phyloP scores from a whole-genome alignment of 2,113 vertebrate species.

The Bujurquina vittata region DNA sequence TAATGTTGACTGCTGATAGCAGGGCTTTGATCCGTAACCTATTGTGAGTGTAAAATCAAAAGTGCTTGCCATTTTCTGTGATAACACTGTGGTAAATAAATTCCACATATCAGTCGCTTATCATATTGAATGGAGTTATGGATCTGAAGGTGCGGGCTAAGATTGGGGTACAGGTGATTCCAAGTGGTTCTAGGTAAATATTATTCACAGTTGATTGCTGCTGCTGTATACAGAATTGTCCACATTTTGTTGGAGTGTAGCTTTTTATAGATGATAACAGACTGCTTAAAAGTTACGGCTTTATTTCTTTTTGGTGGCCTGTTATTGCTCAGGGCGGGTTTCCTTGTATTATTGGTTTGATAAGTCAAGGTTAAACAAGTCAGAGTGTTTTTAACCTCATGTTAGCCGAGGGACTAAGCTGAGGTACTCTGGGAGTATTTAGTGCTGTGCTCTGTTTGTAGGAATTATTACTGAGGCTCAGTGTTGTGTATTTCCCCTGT shows the following conservation, averaged over 20 bases:
- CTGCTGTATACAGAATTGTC: slow-evolving; percentile 2
- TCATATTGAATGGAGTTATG: slow-evolving; percentile 45
- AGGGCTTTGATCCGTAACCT: slow-evolving; percentile 72
- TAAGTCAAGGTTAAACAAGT: slow-evolving; percentile 54
- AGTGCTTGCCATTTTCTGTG: slow-evolving; percentile 62
- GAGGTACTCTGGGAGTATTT: slow-evolving; percentile 69
- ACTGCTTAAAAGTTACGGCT: slow-evolving; percentile 2
- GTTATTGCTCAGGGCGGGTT: slow-evolving; percentile 13
- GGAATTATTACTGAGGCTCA: slow-evolving; percentile 64
- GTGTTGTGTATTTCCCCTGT: slow-evolving; percentile 59
- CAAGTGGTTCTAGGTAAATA: slow-evolving; percentile 38
- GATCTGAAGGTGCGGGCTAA: slow-evolving; percentile 61
- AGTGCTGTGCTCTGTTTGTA: slow-evolving; percentile 64
- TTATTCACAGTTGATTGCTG: slow-evolving; percentile 53
- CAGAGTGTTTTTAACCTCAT: slow-evolving; percentile 61
- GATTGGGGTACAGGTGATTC: slow-evolving; percentile 27
- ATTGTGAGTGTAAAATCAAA: slow-evolving; percentile 73
- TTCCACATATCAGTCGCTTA: slow-evolving; percentile 52
- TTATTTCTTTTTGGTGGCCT: not conserved
- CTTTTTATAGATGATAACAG: slow-evolving; percentile 45
- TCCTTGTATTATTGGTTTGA: slow-evolving; percentile 48
- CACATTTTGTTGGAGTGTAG: slow-evolving; percentile 21
- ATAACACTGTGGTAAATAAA: slow-evolving; percentile 61
- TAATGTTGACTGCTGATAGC: slow-evolving; percentile 71
- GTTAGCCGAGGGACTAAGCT: slow-evolving; percentile 59